Evolutionary conservation across 2,113 vertebrate genomes (phyloP), one percentile per base, ranked within the genome.

Genomic region (Mustela nigripes): DNA sequence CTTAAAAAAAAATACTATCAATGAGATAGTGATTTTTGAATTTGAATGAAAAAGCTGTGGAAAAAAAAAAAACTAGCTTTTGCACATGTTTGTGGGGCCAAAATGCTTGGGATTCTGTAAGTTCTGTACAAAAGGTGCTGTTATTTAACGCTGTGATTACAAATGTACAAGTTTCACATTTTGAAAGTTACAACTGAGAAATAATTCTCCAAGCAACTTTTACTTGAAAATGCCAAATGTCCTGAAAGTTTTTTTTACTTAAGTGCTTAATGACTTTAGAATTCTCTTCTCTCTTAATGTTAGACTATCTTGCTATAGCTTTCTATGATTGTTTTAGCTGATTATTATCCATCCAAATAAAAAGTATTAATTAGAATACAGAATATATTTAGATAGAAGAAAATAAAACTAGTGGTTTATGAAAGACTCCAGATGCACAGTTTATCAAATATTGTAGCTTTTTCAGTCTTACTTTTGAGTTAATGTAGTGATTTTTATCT

Each of bases 391-490:
- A 56, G 39, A 8, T 73, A 45, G 74, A 86, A 89, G 53, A 97
- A 80, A 91, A 71, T 94, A 73, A 94, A n/a, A 65, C 9, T 58
- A 76, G 18, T 83, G 56, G 18, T 83, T 95, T 89, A 36, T 81
- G 7, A 93, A 58, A 48, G 24, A 6, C 65, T 84, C 15, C 53
- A 74, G 53, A 84, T 36, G 63, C 18, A 83, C 3, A 96, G 14
- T 26, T 63, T 79, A n/a, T 9, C 26, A 84, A 92, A 84, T 74
- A 11, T 19, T 2, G 4, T 58, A 89, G 26, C 11, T 83, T 95
- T 89, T 89, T 69, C 31, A 92, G 36, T 85, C 36, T 95, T 89
- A n/a, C 60, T 96, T 84, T 94, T 97, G 69, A 96, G 24, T 92
- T 48, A 53, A 6, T 85, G 1, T 81, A 58, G 42, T 53, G 21